Conservation (phyloP, 2,113 vertebrate species). For the Amblyornis subalaris region DNA sequence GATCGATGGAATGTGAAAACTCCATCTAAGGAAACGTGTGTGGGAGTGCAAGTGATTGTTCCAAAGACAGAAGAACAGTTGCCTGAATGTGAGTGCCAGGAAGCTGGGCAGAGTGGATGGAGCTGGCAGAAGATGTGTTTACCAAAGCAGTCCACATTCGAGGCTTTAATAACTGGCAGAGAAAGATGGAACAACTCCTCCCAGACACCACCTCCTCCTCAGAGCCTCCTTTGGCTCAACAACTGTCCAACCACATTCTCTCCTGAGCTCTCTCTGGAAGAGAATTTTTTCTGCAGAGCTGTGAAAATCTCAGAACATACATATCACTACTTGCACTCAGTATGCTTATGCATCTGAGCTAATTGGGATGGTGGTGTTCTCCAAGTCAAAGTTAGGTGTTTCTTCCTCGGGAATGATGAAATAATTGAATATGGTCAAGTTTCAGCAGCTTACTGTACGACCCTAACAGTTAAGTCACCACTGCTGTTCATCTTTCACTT, state of each 20-base stretch:
- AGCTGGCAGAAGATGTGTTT: conserved; percentile 41
- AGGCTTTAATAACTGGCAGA: conserved; percentile 38
- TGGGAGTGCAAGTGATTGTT: not conserved
- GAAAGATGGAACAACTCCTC: conserved; percentile 24
- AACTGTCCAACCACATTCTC: not conserved
- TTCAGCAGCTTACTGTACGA: not conserved
- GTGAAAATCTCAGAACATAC: not conserved
- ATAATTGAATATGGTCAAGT: not conserved
- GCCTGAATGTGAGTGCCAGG: not conserved
- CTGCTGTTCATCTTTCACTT: not conserved
- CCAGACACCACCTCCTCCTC: conserved; percentile 7
- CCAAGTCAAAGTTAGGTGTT: not conserved
- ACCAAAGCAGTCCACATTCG: not conserved
- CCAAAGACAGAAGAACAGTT: not conserved
- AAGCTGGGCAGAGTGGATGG: not conserved
- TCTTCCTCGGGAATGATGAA: not conserved
- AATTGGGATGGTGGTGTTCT: not conserved
- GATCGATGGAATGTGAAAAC: not conserved
- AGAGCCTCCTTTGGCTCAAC: not conserved
- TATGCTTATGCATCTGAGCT: not conserved
- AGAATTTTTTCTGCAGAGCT: not conserved
- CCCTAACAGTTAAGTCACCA: not conserved
- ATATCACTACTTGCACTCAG: not conserved
- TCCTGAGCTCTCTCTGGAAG: not conserved
- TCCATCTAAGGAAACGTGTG: not conserved